Evolutionary conservation across 2,113 vertebrate species (phyloP).

Genomic region (Etheostoma cragini): DNA sequence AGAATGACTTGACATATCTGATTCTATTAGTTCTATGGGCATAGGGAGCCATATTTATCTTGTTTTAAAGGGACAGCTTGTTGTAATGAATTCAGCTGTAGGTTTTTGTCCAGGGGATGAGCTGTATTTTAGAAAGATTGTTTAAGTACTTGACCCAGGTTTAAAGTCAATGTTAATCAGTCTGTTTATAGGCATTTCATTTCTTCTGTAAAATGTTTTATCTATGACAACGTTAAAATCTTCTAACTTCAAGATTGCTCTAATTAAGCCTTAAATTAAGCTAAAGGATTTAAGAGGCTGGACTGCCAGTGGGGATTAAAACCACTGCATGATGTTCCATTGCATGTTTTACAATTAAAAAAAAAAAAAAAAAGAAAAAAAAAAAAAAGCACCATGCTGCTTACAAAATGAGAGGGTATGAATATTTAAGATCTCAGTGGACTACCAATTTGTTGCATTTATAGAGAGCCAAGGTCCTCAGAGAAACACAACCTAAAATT

Average conservation of each 20-base stretch:
- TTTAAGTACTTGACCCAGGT: neutral
- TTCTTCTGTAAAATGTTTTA: neutral
- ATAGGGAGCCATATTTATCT: conserved; percentile 1
- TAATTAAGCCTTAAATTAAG: neutral
- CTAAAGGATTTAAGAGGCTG: neutral
- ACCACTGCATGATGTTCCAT: neutral
- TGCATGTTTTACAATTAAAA: neutral
- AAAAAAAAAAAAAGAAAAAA: neutral
- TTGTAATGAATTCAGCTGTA: neutral
- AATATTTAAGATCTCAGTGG: neutral
- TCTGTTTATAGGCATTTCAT: neutral
- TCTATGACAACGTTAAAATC: neutral
- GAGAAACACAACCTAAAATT: neutral
- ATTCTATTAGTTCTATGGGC: conserved; percentile 8
- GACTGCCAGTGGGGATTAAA: neutral
- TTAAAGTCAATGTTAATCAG: neutral
- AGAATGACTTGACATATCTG: conserved; percentile 10
- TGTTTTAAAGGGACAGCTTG: conserved; percentile 15
- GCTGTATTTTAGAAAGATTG: neutral
- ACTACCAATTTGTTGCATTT: neutral
- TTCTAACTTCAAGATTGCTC: neutral
- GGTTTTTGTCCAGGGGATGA: conserved; percentile 3
- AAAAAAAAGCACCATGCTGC: neutral
- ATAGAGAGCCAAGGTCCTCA: neutral
- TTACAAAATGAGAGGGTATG: neutral